Evolutionary conservation across 2,888 invertebrate genomes (phyloP), one percentile per base, ranked within the genome.

Genomic region (Rhamnusium bicolor): DNA sequence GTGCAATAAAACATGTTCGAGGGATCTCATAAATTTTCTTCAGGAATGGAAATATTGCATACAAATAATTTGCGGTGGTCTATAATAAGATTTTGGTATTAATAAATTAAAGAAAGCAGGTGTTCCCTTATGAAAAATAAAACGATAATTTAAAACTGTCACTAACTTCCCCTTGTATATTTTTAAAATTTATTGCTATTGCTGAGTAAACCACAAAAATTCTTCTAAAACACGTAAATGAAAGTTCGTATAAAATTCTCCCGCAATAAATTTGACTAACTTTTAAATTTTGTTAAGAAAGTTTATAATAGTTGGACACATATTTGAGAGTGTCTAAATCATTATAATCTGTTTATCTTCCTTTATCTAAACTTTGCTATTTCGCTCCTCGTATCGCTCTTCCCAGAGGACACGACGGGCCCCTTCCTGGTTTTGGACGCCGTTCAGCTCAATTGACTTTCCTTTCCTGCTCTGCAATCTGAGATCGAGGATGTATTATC

Each of bases 301-400:
- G 82, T 84, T 85, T 84, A 79, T 83, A 81, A 82, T 82, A 81
- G 82, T 83, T 80, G 81, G n/a, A 85, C 85, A 85, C 85, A 84
- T 85, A 84, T 85, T 85, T 82, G 84, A 84, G 84, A 84, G 83
- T 82, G 80, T 74, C 76, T 86, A 86, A 86, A 86, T 86, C 86
- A 86, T 85, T 83, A 80, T 86, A 86, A 86, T 86, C 85, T 84
- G 85, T 86, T 86, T 86, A 86, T 86, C 85, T 83, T 80, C 83
- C 84, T 85, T 84, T 84, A 86, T 85, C 85, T 85, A 84, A 86
- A 86, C 84, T 86, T 86, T 83, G 83, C 82, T 81, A 84, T 85
- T 85, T 85, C 83, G 84, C 82, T 81, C 78, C 82, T 82, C 81
- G 80, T 84, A 83, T 82, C 83, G 80, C 79, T 77, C 71, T 75